Base-by-base conservation (phyloP, 2,888 invertebrate genomes). In the Leptinotarsa rubiginosa region DNA sequence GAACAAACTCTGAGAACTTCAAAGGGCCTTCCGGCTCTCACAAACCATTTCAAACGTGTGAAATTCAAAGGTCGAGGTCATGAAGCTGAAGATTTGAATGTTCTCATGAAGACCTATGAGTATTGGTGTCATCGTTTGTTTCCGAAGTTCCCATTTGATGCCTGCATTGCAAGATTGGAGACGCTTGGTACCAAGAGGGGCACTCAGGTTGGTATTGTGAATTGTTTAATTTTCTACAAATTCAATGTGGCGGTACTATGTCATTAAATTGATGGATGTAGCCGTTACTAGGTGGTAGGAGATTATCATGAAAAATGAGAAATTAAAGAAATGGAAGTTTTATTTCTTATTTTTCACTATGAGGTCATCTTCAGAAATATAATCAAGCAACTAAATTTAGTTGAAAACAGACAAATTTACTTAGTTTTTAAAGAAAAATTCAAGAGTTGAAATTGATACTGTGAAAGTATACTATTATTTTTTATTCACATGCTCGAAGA, bases 71-170 rank as follows among this genome's bases (percentile, higher is more conserved):
- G 96, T 77, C 94, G 93, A 87, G 95, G 95, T 0, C 89, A 94
- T 85, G 98, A 98, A 87, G 92, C 92, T 79, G 90, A 93, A 69
- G 97, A 98, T 88, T 88, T 99, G 54, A 92, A 95, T 81, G 87
- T 92, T 76, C 89, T 98, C 0, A 90, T 99, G 89, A 93, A 94
- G 71, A 93, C 92, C 73, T 86, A 98, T 71, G 96, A 98, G 83
- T 96, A 98, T 85, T 99, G 98, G 98, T 94, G 94, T 0, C 97
- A 98, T 87, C 90, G 97, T 68, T 88, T 99, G 79, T 97, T 94
- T 88, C 98, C 98, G 0, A 96, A 94, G 84, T 94, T 94, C 84
- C 91, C 93, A 16, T 98, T 98, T 88, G 95, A 95, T 84, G 97
- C 97, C 86, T 93, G 95, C 78, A 87, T 98, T 3, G 90, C 90